A percentile compares a stretch with the other conserved stretches of the same genome.
phyloP scores from a whole-genome alignment of 1,140 invertebrate species.

The Saccostrea glomerata region DNA sequence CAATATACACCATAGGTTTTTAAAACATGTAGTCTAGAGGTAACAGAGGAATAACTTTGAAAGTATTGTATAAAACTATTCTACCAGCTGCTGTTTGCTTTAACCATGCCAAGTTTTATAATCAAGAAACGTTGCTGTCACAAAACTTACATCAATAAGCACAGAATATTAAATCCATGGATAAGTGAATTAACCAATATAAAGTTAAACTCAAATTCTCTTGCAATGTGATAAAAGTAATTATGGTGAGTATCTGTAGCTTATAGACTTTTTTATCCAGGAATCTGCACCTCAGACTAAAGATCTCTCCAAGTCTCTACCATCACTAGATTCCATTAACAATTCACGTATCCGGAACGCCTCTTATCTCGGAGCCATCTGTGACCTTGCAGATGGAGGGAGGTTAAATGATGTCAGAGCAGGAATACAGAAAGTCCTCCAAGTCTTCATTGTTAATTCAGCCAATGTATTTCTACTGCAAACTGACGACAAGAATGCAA shows the following conservation, averaged over 20 bases:
- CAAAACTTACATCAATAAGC: neutral
- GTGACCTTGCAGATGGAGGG: slow-evolving; percentile 72
- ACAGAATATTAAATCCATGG: neutral
- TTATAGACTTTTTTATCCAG: slow-evolving; percentile 44
- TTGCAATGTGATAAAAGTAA: neutral
- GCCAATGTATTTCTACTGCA: slow-evolving; percentile 90
- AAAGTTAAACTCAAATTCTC: neutral
- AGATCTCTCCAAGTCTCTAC: slow-evolving; percentile 50
- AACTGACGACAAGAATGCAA: slow-evolving; percentile 61
- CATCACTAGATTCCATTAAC: slow-evolving; percentile 44
- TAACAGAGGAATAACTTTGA: too few species aligned
- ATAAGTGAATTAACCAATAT: neutral
- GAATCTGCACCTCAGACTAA: slow-evolving; percentile 64
- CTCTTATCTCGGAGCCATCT: slow-evolving; percentile 74
- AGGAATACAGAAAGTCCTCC: slow-evolving; percentile 89
- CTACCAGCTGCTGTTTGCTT: neutral
- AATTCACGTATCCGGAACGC: slow-evolving; percentile 70
- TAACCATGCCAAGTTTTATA: neutral
- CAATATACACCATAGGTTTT: too few species aligned
- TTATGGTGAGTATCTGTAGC: neutral
- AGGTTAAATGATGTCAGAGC: slow-evolving; percentile 72
- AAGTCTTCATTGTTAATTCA: slow-evolving; percentile 96
- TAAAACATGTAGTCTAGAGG: too few species aligned
- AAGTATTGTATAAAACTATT: too few species aligned
- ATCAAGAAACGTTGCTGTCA: neutral